Evolutionary conservation across 2,113 vertebrate species (phyloP).

Genomic region (Trematomus loennbergii): DNA sequence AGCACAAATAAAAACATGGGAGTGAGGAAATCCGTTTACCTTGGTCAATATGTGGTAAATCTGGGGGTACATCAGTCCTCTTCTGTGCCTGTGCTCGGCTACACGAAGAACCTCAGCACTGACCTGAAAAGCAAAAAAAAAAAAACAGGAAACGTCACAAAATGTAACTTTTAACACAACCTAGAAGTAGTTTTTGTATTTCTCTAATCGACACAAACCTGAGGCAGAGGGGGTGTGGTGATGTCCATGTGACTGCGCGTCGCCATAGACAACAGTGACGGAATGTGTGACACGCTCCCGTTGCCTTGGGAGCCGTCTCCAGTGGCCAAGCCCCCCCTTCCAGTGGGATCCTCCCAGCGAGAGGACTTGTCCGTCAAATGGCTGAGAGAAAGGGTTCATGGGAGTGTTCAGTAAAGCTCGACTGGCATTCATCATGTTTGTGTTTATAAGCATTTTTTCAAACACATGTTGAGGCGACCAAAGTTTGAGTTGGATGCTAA

Average conservation of each 20-base stretch:
- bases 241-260: slow-evolving; percentile 95
- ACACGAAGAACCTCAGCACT: slow-evolving; percentile 92
- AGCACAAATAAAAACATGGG: not conserved
- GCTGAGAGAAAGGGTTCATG: slow-evolving; percentile 64
- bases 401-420: not conserved
- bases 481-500: not conserved
- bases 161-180: not conserved
- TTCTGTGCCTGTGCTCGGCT: slow-evolving; percentile 91
- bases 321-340: slow-evolving; percentile 77
- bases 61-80: slow-evolving; percentile 94
- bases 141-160: not conserved
- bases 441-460: not conserved
- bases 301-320: slow-evolving; percentile 85
- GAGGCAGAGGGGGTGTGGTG: slow-evolving; percentile 92
- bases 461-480: not conserved
- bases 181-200: too few species aligned
- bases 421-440: not conserved
- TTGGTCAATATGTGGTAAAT: slow-evolving; percentile 95
- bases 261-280: slow-evolving; percentile 93
- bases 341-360: slow-evolving; percentile 86
- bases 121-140: slow-evolving; percentile 67
- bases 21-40: slow-evolving; percentile 73
- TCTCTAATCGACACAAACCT: slow-evolving; percentile 77
- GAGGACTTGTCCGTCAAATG: slow-evolving; percentile 87
- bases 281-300: slow-evolving; percentile 87